phyloP scores from a whole-genome alignment of 2,113 vertebrate genomes.

The Desmodus rotundus region DNA sequence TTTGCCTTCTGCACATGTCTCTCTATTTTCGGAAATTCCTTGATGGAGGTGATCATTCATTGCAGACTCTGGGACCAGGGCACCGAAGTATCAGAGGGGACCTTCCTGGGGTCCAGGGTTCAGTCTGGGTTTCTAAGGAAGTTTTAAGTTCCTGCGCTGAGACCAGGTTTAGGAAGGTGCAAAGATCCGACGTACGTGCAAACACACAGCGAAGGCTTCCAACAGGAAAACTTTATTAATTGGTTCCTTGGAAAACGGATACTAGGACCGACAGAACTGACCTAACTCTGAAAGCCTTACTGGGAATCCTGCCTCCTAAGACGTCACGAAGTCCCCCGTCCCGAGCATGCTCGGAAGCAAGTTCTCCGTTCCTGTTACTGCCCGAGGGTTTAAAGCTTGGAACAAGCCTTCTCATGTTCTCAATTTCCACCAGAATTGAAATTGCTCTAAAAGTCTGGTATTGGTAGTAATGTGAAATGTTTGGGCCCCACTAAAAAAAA shows the following conservation, averaged over 20 bases:
- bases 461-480: neutral
- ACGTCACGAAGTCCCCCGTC: neutral
- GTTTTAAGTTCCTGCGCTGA: neutral
- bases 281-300: neutral
- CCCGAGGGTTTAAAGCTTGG: neutral
- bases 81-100: neutral
- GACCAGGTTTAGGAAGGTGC: neutral
- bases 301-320: neutral
- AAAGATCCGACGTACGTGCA: neutral
- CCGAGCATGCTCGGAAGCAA: neutral
- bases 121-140: neutral
- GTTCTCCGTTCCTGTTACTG: neutral
- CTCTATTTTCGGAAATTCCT: neutral
- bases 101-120: neutral
- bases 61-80: neutral
- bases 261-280: neutral
- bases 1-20: neutral
- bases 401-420: neutral
- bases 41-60: neutral
- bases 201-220: neutral
- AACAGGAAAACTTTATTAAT: neutral
- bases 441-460: neutral
- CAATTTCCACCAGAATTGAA: neutral
- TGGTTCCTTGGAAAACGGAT: neutral
- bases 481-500: neutral